A percentile compares a stretch with the other conserved stretches of the same genome.
These are phyloP conservation scores for rabbit (Oryctolagus cuniculus) DNA, from an alignment of 2,113 vertebrate genomes.

Conservation along the genomic window mOryCun1.1 NC_091438.1:6756501-6757000, in stretches of 20 bases:
- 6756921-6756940: not conserved
- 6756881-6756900: not conserved
- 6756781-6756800: not conserved
- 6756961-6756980: not conserved
- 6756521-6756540: not conserved
- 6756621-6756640: not conserved
- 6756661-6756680: slow-evolving; percentile 31
- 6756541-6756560: not conserved
- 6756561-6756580: not conserved
- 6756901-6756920: not conserved
- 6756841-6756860: no score
- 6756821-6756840: not conserved
- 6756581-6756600: not conserved
- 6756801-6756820: not conserved
- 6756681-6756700: not conserved
- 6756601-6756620: not conserved
- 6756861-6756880: not conserved
- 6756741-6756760: not conserved
- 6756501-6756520: not conserved
- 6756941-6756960: not conserved
- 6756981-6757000: not conserved
- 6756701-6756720: not conserved
- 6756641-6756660: not conserved
- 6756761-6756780: slow-evolving; percentile 14
- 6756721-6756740: not conserved